These are phyloP conservation scores for Philonicus albiceps DNA, from an alignment of 2,888 invertebrate genomes.

Conservation along the genomic window DNA sequence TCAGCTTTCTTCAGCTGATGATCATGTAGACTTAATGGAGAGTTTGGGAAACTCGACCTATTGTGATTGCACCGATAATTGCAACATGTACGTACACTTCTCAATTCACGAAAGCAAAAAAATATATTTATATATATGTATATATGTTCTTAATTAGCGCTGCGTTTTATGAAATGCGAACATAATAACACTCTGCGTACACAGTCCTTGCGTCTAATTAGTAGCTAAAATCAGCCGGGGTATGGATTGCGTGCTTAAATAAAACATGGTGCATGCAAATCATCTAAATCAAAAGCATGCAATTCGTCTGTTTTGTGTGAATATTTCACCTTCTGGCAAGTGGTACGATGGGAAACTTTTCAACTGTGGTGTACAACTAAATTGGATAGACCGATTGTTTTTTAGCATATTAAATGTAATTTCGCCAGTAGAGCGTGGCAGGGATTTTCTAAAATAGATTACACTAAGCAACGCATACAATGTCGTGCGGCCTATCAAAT, in stretches of 20 bases:
- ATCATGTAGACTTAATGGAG: background rate
- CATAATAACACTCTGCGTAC: background rate
- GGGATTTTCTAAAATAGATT: background rate
- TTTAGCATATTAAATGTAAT: background rate
- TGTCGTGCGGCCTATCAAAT: background rate
- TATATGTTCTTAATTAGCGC: background rate
- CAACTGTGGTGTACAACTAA: background rate
- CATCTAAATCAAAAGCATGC: background rate
- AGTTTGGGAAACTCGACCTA: background rate
- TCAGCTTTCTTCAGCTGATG: background rate
- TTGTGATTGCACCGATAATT: background rate
- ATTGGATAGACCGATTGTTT: background rate
- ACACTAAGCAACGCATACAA: background rate
- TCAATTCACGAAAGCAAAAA: background rate
- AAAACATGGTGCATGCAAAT: background rate
- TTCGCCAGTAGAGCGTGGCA: background rate
- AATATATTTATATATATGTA: no score
- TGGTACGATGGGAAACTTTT: background rate
- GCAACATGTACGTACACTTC: background rate
- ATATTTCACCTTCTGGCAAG: background rate
- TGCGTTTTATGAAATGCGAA: background rate
- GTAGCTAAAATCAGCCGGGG: background rate
- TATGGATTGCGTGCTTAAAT: background rate
- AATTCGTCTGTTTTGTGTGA: background rate
- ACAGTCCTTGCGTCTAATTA: background rate